Evolutionary conservation across 2,888 invertebrate species (phyloP).

Genomic region (Lagria hirta): DNA sequence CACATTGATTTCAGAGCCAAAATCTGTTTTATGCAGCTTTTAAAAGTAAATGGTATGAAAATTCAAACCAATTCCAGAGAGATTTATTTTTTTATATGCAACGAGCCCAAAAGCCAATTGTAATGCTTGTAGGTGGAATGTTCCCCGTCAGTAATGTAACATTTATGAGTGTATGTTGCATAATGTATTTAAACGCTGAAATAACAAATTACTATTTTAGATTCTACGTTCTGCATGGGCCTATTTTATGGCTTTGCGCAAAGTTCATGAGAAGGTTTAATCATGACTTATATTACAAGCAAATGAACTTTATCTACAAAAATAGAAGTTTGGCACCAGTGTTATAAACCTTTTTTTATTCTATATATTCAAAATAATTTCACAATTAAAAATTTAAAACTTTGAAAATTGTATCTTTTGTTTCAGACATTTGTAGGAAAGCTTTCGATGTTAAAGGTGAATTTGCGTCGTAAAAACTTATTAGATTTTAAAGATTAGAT

Average conservation of each 20-base stretch:
- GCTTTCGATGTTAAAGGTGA: too few species aligned
- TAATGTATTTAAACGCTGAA: too few species aligned
- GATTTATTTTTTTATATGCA: constrained; percentile 16
- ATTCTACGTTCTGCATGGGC: constrained; percentile 17
- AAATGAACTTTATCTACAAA: too few species aligned
- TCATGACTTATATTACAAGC: too few species aligned
- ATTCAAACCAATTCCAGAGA: constrained; percentile 8
- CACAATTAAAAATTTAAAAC: too few species aligned
- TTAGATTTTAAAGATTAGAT: too few species aligned
- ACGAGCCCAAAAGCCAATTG: constrained; percentile 12
- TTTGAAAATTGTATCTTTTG: too few species aligned
- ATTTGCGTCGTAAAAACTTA: too few species aligned
- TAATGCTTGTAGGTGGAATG: constrained; percentile 13
- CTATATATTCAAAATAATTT: too few species aligned
- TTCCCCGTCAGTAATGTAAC: constrained; percentile 14
- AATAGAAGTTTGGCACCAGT: too few species aligned
- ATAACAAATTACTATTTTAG: constrained; percentile 9
- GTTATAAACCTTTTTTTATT: too few species aligned
- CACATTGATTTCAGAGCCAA: constrained; percentile 11
- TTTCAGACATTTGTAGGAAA: too few species aligned
- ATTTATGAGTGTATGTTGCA: constrained; percentile 21
- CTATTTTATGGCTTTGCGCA: constrained; percentile 15
- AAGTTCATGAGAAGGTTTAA: constrained; percentile 11
- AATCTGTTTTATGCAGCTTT: constrained; percentile 6
- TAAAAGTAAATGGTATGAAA: constrained; percentile 6